phyloP scores from a whole-genome alignment of 2,888 invertebrate species.

The Drosophila kanekoi region DNA sequence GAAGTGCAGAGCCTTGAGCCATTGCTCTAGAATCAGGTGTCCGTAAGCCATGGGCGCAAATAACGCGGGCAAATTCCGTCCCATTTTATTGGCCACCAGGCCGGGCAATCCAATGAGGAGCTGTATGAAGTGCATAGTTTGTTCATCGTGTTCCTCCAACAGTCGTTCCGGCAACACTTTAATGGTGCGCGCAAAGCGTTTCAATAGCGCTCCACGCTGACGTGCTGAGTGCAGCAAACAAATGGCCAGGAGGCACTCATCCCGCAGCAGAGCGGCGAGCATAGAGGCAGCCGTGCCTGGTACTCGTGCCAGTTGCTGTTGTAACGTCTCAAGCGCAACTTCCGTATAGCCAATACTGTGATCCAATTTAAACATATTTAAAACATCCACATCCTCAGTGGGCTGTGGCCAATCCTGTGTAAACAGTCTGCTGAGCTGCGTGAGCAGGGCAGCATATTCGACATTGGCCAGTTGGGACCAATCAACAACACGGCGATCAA shows the following conservation, averaged over 20 bases:
- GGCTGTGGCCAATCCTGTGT: conserved; percentile 87
- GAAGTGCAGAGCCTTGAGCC: conserved; percentile 88
- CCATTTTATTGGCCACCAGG: conserved; percentile 89
- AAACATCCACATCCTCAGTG: conserved; percentile 48
- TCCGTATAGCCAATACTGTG: conserved; percentile 76
- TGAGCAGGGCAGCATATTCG: conserved; percentile 86
- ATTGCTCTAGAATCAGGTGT: conserved; percentile 87
- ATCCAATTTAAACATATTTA: conserved; percentile 81
- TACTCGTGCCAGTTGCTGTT: conserved; percentile 51
- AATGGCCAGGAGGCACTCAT: conserved; percentile 72
- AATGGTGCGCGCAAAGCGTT: conserved; percentile 62
- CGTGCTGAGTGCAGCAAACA: conserved; percentile 74
- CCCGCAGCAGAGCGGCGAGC: conserved; percentile 65
- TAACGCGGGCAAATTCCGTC: conserved; percentile 86
- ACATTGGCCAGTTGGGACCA: conserved; percentile 85
- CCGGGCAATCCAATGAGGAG: conserved; percentile 89
- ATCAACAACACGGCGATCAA: conserved; percentile 85
- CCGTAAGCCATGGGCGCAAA: conserved; percentile 88
- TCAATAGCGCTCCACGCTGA: conserved; percentile 52
- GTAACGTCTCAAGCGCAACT: conserved; percentile 69
- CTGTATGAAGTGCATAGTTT: conserved; percentile 87
- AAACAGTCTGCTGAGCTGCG: conserved; percentile 85
- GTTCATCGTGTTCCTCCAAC: conserved; percentile 69
- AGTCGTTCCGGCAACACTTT: conserved; percentile 59
- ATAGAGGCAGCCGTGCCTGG: conserved; percentile 55